Conservation (phyloP, 2,797 vertebrate species). For the Fistularia commersonii region DNA sequence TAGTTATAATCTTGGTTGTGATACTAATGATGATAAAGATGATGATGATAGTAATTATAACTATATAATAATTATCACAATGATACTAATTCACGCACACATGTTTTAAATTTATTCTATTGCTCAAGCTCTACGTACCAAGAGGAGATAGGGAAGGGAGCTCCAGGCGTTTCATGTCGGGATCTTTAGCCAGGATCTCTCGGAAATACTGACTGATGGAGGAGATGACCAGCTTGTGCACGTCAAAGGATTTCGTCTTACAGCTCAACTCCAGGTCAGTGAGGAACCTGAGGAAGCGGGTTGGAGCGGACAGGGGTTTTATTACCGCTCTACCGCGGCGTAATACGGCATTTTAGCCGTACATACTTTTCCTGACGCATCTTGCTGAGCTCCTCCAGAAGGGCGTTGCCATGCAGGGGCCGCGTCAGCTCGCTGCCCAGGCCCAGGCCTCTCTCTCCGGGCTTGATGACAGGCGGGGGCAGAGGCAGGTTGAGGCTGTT, state of each 20-base stretch:
- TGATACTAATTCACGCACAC: too few species aligned
- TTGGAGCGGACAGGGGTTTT: not conserved
- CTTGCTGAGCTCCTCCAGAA: conserved; percentile 81
- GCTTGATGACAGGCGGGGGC: conserved; percentile 71
- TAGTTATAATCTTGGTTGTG: too few species aligned
- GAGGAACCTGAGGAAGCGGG: conserved; percentile 66
- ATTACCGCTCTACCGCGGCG: not conserved
- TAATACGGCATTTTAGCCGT: not conserved
- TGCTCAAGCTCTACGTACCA: conserved; percentile 50
- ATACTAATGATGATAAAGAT: too few species aligned
- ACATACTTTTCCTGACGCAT: conserved; percentile 79
- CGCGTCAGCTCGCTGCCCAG: conserved; percentile 78
- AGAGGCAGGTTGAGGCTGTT: conserved; percentile 78
- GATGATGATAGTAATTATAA: too few species aligned
- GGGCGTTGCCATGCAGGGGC: conserved; percentile 69
- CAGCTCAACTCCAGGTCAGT: conserved; percentile 82
- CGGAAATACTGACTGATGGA: conserved; percentile 82
- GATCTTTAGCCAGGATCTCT: conserved; percentile 80
- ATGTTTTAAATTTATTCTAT: too few species aligned
- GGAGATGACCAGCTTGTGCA: conserved; percentile 82
- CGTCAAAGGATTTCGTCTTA: conserved; percentile 83
- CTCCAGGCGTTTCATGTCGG: conserved; percentile 77
- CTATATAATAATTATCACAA: too few species aligned
- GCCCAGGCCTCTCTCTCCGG: conserved; percentile 75
- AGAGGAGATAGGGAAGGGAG: conserved; percentile 77